These are phyloP conservation scores for Capricornis sumatraensis DNA, from an alignment of 2,113 vertebrate genomes.

Conservation along the genomic window DNA sequence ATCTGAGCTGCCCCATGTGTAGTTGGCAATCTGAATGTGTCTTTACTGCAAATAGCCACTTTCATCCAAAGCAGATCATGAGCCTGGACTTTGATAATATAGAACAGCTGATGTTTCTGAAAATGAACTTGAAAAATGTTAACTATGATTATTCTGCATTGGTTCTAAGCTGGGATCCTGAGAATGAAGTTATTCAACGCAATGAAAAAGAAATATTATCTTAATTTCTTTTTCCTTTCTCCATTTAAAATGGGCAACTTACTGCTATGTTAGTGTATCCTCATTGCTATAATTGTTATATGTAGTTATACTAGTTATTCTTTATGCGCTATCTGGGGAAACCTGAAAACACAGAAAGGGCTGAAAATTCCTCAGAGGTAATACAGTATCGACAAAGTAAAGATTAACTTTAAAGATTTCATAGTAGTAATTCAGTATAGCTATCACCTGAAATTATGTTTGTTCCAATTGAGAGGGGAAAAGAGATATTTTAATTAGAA, in stretches of 20 bases:
- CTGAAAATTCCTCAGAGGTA: constrained; percentile 22
- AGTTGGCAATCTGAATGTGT: constrained; percentile 58
- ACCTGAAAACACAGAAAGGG: not conserved
- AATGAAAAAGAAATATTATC: constrained; percentile 59
- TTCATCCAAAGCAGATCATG: constrained; percentile 34
- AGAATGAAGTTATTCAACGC: constrained; percentile 61
- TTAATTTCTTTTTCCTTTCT: constrained; percentile 39
- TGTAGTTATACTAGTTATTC: constrained; percentile 41
- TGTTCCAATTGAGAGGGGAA: not conserved
- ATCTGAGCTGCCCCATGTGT: constrained; percentile 66
- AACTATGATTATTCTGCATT: constrained; percentile 65
- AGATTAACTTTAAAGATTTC: constrained; percentile 32
- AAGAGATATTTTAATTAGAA: constrained; percentile 14
- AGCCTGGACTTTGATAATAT: constrained; percentile 51
- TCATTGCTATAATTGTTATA: constrained; percentile 12
- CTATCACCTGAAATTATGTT: not conserved
- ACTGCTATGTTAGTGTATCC: constrained; percentile 36
- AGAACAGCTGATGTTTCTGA: constrained; percentile 67
- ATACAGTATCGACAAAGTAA: not conserved
- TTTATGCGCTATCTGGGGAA: not conserved
- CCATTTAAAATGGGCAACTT: constrained; percentile 42
- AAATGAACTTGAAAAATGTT: constrained; percentile 61
- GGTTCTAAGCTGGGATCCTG: constrained; percentile 58
- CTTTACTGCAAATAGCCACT: constrained; percentile 44
- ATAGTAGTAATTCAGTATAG: not conserved